Conservation (phyloP, 2,113 vertebrate species). For the Anarhynchus alexandrinus region DNA sequence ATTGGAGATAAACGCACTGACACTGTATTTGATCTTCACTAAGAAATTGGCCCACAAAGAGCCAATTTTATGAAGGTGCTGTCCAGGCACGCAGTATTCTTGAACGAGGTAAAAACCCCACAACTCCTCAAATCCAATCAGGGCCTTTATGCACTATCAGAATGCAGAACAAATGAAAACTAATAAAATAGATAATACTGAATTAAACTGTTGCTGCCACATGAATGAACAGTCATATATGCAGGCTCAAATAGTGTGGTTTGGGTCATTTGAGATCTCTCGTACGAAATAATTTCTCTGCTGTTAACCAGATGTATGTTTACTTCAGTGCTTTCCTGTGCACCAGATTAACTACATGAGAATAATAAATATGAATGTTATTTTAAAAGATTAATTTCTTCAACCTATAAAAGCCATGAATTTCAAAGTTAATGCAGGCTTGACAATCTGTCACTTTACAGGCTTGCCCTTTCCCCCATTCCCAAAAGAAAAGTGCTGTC, state of each 20-base stretch:
- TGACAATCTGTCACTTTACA: neutral
- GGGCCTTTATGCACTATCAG: neutral
- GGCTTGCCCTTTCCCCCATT: neutral
- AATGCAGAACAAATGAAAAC: neutral
- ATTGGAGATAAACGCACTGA: neutral
- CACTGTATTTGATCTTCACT: neutral
- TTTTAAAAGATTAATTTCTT: constrained; percentile 30
- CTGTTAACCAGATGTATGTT: neutral
- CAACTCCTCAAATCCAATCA: neutral
- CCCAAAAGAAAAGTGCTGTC: neutral
- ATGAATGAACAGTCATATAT: neutral
- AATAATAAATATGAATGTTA: neutral
- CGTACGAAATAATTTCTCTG: neutral
- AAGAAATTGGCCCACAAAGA: neutral
- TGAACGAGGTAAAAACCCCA: neutral
- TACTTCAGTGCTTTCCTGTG: neutral
- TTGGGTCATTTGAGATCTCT: neutral
- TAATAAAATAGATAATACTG: neutral
- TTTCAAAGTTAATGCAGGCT: neutral
- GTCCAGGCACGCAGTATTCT: neutral
- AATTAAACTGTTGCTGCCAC: neutral
- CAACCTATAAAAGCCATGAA: neutral
- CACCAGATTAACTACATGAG: neutral
- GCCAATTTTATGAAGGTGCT: fast-evolving
- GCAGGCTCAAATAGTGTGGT: neutral